These are phyloP conservation scores for Sceloporus undulatus DNA, from an alignment of 2,113 vertebrate genomes.

Conservation along the genomic window DNA sequence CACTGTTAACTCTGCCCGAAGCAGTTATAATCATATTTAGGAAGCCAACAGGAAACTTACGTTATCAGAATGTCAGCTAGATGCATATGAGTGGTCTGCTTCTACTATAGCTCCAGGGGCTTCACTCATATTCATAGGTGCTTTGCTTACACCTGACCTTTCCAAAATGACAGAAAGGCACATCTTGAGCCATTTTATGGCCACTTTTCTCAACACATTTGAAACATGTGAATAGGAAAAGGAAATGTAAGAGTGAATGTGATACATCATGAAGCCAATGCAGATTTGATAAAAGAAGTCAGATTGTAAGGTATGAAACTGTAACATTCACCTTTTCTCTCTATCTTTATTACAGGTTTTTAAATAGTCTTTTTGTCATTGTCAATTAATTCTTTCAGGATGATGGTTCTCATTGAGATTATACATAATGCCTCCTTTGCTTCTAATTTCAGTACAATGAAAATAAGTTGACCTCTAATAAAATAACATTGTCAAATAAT, in stretches of 20 bases:
- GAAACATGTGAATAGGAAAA: background rate
- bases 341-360: background rate
- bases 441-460: conserved; percentile 44
- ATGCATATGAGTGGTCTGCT: background rate
- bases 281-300: conserved; percentile 10
- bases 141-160: background rate
- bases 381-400: conserved; percentile 37
- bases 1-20: background rate
- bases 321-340: background rate
- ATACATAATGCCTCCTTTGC: conserved; percentile 20
- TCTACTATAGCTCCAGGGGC: background rate
- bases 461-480: conserved; percentile 63
- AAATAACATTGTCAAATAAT: conserved; percentile 65
- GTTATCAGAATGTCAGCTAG: background rate
- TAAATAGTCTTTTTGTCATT: conserved; percentile 25
- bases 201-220: background rate
- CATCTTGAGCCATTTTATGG: background rate
- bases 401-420: conserved; percentile 39
- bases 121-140: background rate
- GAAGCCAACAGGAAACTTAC: background rate
- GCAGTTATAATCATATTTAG: background rate
- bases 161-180: conserved; percentile 11
- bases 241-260: background rate
- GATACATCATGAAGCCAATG: background rate
- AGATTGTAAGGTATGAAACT: conserved; percentile 1